These are phyloP conservation scores for Drosophila murphyi DNA, from an alignment of 1,140 invertebrate genomes.

Conservation along the genomic window DNA sequence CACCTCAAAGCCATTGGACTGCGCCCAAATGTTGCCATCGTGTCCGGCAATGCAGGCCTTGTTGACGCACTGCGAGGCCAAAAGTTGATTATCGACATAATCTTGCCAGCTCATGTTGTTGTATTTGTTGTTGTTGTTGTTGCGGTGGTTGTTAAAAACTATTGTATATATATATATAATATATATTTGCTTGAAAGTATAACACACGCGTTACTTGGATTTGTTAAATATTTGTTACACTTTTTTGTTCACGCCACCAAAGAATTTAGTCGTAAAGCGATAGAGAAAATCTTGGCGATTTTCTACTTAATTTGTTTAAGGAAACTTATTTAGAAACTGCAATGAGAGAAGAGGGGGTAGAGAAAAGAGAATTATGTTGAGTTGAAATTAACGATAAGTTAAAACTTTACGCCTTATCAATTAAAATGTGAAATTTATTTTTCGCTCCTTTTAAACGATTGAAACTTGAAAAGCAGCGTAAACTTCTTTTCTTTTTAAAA, in stretches of 20 bases:
- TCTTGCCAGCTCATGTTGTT: constrained; percentile 97
- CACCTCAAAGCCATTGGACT: constrained; percentile 96
- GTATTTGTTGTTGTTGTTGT: constrained; percentile 63
- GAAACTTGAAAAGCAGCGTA: constrained; percentile 53
- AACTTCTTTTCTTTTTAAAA: constrained; percentile 41
- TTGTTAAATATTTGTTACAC: constrained; percentile 37
- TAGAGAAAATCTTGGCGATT: constrained; percentile 64
- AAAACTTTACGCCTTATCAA: constrained; percentile 25
- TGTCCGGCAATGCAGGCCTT: constrained; percentile 97
- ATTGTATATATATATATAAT: constrained; percentile 37
- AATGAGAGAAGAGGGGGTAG: constrained; percentile 70
- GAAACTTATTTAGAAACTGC: constrained; percentile 69
- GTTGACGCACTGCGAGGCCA: constrained; percentile 95
- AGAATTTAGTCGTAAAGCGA: constrained; percentile 59
- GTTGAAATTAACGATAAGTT: constrained; percentile 57
- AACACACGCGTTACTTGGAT: constrained; percentile 63
- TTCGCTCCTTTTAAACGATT: neutral
- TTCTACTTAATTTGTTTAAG: constrained; percentile 57
- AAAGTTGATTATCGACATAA: constrained; percentile 98
- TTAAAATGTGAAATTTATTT: constrained; percentile 2
- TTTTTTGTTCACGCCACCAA: constrained; percentile 54
- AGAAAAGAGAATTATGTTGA: constrained; percentile 52
- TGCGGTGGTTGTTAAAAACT: constrained; percentile 48
- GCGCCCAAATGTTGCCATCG: constrained; percentile 97
- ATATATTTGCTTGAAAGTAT: constrained; percentile 39